These are phyloP conservation scores for Sphaerophoria taeniata DNA, from an alignment of 2,888 invertebrate genomes.

Conservation along the genomic window DNA sequence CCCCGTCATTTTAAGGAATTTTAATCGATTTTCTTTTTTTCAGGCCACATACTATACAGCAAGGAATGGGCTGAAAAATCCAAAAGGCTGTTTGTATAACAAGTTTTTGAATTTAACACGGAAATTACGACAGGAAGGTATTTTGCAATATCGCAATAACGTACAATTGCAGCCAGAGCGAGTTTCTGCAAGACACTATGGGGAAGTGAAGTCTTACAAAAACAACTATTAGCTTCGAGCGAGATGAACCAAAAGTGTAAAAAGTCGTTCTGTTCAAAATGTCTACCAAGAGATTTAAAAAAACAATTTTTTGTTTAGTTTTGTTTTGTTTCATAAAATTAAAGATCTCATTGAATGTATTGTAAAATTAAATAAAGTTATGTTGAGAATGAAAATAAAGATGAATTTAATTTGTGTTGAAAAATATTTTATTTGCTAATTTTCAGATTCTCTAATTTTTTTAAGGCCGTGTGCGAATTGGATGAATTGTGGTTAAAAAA, in stretches of 20 bases:
- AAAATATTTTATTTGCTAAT: no score
- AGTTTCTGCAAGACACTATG: slow-evolving; percentile 55
- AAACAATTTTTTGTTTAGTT: no score
- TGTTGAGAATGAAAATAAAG: background rate
- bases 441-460: no score
- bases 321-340: no score
- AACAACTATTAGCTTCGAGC: slow-evolving; percentile 19
- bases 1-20: background rate
- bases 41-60: slow-evolving; percentile 60
- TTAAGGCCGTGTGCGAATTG: no score
- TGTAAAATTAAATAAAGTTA: no score
- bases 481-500: no score
- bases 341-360: no score
- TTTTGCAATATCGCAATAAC: slow-evolving; percentile 63
- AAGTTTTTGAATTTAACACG: slow-evolving; percentile 63
- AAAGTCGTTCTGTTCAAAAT: no score
- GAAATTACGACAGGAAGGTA: slow-evolving; percentile 62
- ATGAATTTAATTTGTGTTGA: background rate
- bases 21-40: background rate
- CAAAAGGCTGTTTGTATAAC: slow-evolving; percentile 63
- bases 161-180: slow-evolving; percentile 54
- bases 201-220: slow-evolving; percentile 61
- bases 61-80: slow-evolving; percentile 57
- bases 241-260: no score
- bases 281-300: no score